Base-by-base conservation (phyloP, 2,888 invertebrate genomes). In the Cosmia pyralina region DNA sequence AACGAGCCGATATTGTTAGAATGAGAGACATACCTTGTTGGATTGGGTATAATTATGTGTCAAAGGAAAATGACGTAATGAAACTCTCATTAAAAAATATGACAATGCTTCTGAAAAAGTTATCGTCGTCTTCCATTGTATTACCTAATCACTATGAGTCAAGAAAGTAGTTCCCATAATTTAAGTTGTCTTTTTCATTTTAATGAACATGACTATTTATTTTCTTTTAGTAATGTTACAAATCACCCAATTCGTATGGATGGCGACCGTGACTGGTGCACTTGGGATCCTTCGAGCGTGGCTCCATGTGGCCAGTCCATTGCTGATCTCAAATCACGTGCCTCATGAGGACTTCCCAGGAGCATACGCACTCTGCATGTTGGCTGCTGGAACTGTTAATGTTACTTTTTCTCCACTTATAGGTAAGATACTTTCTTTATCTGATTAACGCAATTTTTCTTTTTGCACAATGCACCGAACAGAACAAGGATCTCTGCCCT, bases 291-390 rank as follows among this genome's bases (percentile, higher is more conserved):
- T 98, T 7, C 96, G 98, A 44, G 97, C 97, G 6, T 97, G 97
- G 95, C 93, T 98, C 0, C 97, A 97, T 83, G 97, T 98, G 0
- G 96, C 98, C 7, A 96, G 97, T 77, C 97, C 98, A 0, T 88
- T 98, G 64, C 97, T 98, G 0, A 96, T 98, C 69, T 97, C 98
- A 0, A 97, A 97, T 88, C 96, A 97, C 87, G 97, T 97, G 60
- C 88, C 96, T 0, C 92, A 93, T 7, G 95, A 97, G 28, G 97
- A 98, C 87, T 98, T 98, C 85, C 97, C 98, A 1, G 97, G 97
- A 0, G 98, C 98, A 0, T 98, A 98, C 85, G 98, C 98, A 0
- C 89, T 98, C 13, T 97, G 96, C 85, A 97, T 97, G 96, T 96
- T 98, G 4, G 95, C 97, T 38, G 96, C 97, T 87, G 98, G 98